Conservation (phyloP, 2,113 vertebrate species). For the Corythaeola cristata region DNA sequence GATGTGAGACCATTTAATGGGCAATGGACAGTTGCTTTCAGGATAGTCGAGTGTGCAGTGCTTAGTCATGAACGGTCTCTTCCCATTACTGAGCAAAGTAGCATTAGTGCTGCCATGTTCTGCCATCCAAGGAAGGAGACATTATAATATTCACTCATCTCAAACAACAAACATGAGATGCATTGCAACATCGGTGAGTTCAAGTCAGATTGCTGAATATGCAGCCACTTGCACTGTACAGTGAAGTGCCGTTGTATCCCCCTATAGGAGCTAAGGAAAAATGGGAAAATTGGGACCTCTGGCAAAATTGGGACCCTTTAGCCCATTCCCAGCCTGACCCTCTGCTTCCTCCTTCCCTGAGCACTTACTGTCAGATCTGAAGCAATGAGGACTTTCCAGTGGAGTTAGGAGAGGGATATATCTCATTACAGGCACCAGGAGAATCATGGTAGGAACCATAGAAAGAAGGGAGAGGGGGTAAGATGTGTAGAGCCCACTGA, state of each 20-base stretch:
- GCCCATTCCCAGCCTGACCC: neutral
- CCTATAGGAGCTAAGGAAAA: neutral
- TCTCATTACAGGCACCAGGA: neutral
- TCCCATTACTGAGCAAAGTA: neutral
- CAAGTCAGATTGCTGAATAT: neutral
- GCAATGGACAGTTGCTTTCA: neutral
- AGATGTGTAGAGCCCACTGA: neutral
- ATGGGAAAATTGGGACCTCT: too few species aligned
- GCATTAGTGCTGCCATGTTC: neutral
- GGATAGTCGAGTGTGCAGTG: rapidly evolving
- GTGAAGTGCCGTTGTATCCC: neutral
- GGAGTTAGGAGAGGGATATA: neutral
- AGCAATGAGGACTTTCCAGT: neutral
- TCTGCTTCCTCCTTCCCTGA: neutral
- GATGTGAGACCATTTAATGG: neutral
- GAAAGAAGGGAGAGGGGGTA: neutral
- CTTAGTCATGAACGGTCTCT: neutral
- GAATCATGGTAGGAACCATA: neutral
- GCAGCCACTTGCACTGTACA: neutral
- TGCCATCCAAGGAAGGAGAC: neutral
- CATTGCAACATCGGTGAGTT: neutral
- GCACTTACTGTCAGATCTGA: neutral
- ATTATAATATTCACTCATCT: neutral
- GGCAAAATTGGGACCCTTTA: neutral
- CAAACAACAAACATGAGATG: neutral